phyloP scores from a whole-genome alignment of 2,113 vertebrate species.

The Pagrus major region DNA sequence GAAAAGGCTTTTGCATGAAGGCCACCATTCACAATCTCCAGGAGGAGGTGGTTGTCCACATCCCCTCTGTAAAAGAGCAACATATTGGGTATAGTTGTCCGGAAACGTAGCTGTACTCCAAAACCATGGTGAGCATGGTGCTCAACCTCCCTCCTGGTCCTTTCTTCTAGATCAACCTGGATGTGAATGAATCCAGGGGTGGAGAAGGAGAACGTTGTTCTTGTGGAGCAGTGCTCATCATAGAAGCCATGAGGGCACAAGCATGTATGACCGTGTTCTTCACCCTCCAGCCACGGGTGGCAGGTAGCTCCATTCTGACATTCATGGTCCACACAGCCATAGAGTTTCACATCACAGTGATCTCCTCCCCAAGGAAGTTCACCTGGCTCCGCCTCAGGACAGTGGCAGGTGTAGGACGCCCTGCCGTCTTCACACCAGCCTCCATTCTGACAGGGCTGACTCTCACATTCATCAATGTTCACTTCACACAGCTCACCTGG shows the following conservation, averaged over 20 bases:
- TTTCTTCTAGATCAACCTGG: slow-evolving; percentile 68
- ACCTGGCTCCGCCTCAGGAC: slow-evolving; percentile 78
- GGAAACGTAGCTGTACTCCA: slow-evolving; percentile 85
- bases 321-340: slow-evolving; percentile 87
- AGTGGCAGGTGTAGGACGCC: slow-evolving; percentile 89
- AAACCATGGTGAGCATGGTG: slow-evolving; percentile 36
- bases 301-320: slow-evolving; percentile 91
- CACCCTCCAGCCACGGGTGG: slow-evolving; percentile 84
- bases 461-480: slow-evolving; percentile 91
- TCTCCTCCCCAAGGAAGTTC: slow-evolving; percentile 88
- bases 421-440: slow-evolving; percentile 88
- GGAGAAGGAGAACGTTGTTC: slow-evolving; percentile 93
- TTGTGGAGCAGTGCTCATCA: slow-evolving; percentile 86
- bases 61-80: slow-evolving; percentile 85
- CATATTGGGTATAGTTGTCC: slow-evolving; percentile 88
- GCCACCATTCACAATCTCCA: slow-evolving; percentile 84
- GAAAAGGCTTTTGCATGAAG: slow-evolving; percentile 80
- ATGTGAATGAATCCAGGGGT: slow-evolving; percentile 83
- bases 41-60: slow-evolving; percentile 76
- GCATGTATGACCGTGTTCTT: slow-evolving; percentile 86
- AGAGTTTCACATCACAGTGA: slow-evolving; percentile 87
- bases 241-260: slow-evolving; percentile 90
- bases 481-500: slow-evolving; percentile 89
- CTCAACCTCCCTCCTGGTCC: slow-evolving; percentile 59
- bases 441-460: slow-evolving; percentile 90